Base-by-base conservation (phyloP, 2,797 vertebrate species). In the Botia kubotai region DNA sequence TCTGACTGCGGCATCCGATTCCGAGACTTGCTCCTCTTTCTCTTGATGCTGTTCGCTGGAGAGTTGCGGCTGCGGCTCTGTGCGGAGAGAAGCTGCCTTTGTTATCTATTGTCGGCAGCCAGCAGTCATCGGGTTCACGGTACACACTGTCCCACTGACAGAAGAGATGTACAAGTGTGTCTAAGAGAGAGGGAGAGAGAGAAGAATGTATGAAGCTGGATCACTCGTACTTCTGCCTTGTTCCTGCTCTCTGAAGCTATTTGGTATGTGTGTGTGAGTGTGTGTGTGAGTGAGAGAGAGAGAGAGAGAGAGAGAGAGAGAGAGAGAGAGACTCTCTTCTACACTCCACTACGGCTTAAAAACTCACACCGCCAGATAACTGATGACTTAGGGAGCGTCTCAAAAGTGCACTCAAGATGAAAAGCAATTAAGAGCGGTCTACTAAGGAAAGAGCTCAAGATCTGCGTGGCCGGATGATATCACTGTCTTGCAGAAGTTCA, bases 241-340 rank as follows among this genome's bases (percentile, higher is more conserved):
- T 65, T 81, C 69, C 58, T 82, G 88, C 77, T 92, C 87, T 83
- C 72, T 86, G 84, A 84, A 86, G 87, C 88, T 87, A 84, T 60
- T 11, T 39, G 29, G 17, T 76, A 21, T 14, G 46, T 19, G 21
- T 65, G 57, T 58, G 52, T 23, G 55, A 43, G n/a, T 60, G n/a
- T 26, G 26, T 7, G 26, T 2, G 60, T 0, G 58, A 62, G 23
- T 19, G 58, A 29, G 62, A 58, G 55, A 13, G 69, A 66, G 62
- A 16, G 60, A 16, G 26, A 8, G 26, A 63, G 26, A 33, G 60
- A 33, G 60, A 17, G 60, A 33, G 60, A 14, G 26, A 26, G 21
- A 26, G 21, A 48, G 72, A 6, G 33, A 39, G 19, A 39, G 62
- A 33, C 84, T 69, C 85, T 85, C 79, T 73, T 75, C 72, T 70